Conservation (phyloP, 1,140 invertebrate genomes). For the Myzus persicae region DNA sequence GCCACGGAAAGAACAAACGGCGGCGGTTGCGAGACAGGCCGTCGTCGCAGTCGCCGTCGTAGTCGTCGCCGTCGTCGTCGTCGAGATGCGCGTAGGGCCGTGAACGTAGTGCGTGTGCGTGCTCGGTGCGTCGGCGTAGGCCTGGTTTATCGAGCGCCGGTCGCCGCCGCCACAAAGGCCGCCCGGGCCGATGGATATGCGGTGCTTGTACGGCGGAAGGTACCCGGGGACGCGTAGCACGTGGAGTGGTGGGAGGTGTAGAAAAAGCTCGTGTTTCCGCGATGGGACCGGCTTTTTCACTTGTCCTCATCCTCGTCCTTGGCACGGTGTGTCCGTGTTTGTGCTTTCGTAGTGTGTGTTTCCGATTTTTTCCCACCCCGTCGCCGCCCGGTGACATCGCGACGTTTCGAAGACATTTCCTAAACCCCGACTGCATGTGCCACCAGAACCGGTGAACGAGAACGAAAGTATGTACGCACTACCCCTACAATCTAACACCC, state of each 20-base stretch:
- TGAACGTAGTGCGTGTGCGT: conserved; percentile 39
- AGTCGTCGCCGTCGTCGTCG: background rate
- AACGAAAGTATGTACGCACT: background rate
- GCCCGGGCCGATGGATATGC: background rate
- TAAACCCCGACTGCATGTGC: background rate
- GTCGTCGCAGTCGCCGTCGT: conserved; percentile 18
- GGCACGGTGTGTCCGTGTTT: background rate
- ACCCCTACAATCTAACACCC: background rate
- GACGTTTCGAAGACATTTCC: background rate
- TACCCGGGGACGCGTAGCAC: background rate
- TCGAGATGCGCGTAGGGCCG: conserved; percentile 39
- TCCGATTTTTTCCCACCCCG: background rate
- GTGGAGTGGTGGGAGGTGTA: no score
- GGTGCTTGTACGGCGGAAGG: background rate
- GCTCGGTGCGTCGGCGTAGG: conserved; percentile 46
- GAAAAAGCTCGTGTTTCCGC: background rate
- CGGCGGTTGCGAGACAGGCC: conserved; percentile 25
- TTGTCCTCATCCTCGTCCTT: background rate
- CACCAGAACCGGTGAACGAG: background rate
- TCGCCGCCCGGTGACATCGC: background rate
- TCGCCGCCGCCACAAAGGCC: background rate
- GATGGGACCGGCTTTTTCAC: background rate
- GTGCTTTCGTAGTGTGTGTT: background rate
- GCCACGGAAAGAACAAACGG: conserved; percentile 16
- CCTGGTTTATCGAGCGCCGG: conserved; percentile 44